Conservation (phyloP, 2,888 invertebrate species). For the Megalurothrips usitatus region DNA sequence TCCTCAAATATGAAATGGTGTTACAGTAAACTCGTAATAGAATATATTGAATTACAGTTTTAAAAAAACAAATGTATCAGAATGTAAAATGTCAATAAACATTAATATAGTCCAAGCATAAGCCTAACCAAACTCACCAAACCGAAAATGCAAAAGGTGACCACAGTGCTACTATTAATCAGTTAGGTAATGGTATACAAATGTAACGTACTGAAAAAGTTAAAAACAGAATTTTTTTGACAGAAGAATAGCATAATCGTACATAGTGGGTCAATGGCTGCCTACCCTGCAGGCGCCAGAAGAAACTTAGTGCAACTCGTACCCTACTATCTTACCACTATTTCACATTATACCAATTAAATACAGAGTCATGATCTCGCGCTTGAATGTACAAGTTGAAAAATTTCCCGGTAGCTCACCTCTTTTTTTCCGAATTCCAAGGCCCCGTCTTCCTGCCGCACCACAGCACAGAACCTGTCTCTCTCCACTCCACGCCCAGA, state of each 20-base stretch:
- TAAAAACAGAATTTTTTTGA: background rate
- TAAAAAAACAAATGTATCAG: background rate
- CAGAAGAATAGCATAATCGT: constrained; percentile 1
- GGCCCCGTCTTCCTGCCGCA: constrained; percentile 17
- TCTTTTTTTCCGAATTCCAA: constrained; percentile 20
- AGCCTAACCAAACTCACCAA: background rate
- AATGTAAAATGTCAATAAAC: background rate
- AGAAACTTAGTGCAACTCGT: background rate
- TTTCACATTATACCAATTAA: background rate
- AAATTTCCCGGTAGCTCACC: background rate
- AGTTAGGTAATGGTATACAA: background rate
- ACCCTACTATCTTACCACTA: no score
- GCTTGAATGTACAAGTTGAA: background rate
- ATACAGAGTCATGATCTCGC: background rate
- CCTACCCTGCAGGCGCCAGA: constrained; percentile 9
- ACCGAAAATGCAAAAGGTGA: background rate
- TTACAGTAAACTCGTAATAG: background rate
- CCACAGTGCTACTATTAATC: background rate
- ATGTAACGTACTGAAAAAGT: background rate
- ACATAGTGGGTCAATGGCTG: background rate
- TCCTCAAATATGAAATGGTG: background rate
- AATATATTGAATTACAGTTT: background rate
- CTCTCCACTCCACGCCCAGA: constrained; percentile 20
- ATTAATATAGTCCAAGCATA: background rate
- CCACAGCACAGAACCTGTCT: constrained; percentile 12